Conservation (phyloP, 2,797 vertebrate species). For the Acanthurus tractus region DNA sequence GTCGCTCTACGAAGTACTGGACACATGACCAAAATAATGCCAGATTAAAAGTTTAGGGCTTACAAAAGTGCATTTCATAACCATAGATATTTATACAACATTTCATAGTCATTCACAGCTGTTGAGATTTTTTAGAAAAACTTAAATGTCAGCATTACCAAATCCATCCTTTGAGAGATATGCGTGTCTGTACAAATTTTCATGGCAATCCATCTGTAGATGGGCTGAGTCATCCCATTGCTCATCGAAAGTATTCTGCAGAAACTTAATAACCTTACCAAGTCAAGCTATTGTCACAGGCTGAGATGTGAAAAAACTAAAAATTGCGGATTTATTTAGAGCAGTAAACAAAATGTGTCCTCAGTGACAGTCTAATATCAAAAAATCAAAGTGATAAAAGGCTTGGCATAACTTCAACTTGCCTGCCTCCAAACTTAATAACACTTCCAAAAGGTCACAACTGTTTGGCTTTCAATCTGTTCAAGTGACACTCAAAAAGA, state of each 20-base stretch:
- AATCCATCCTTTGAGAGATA: not conserved
- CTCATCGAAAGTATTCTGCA: constrained; percentile 16
- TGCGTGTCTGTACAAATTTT: not conserved
- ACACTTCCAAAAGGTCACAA: constrained; percentile 35
- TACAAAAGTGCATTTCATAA: no score
- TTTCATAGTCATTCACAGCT: no score
- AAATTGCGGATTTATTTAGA: constrained; percentile 17
- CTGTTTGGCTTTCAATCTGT: constrained; percentile 51
- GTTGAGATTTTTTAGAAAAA: no score
- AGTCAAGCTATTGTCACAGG: not conserved
- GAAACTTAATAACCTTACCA: constrained; percentile 32
- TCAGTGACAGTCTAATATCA: constrained; percentile 40
- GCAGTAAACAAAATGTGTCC: constrained; percentile 29
- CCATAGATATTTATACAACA: no score
- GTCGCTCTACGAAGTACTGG: not conserved
- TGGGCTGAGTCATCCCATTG: not conserved
- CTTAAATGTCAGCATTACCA: no score
- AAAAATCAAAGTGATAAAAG: constrained; percentile 38
- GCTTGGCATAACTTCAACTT: constrained; percentile 15
- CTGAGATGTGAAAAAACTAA: constrained; percentile 32
- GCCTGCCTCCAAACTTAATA: constrained; percentile 25
- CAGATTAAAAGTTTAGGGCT: not conserved
- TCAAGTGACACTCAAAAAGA: constrained; percentile 39
- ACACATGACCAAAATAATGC: not conserved
- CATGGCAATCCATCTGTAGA: not conserved